Evolutionary conservation across 1,140 invertebrate genomes (phyloP).

Genomic region (Conus betulinus): DNA sequence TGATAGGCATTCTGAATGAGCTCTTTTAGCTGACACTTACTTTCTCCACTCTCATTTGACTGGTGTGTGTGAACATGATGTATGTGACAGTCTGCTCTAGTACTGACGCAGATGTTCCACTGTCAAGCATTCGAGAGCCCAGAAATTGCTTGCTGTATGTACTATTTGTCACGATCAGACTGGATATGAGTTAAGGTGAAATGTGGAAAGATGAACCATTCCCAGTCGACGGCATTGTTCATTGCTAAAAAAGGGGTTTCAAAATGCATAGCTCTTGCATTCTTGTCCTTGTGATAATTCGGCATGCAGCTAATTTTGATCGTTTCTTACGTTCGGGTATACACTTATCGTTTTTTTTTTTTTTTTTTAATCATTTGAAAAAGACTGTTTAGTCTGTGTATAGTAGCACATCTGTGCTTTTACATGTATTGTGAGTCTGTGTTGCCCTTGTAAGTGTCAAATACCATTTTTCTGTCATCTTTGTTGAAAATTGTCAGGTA

Average conservation of each 20-base stretch:
- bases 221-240: background rate
- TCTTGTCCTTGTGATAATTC: conserved; percentile 25
- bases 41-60: no score
- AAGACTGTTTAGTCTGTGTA: no score
- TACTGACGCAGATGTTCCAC: no score
- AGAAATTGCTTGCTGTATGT: background rate
- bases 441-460: background rate
- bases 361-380: no score
- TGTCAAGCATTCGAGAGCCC: no score
- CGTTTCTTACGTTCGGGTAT: background rate
- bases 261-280: background rate
- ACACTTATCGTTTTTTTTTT: no score
- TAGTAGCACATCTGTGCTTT: background rate
- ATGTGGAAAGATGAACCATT: background rate
- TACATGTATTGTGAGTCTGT: background rate
- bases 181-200: background rate
- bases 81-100: no score
- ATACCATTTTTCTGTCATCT: background rate
- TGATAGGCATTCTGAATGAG: no score
- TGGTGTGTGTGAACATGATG: no score
- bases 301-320: conserved; percentile 25
- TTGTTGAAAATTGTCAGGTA: background rate
- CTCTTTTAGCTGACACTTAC: no score
- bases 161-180: background rate
- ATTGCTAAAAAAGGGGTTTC: background rate